phyloP scores from a whole-genome alignment of 2,888 invertebrate species.

The Caenorhabditis auriculariae region DNA sequence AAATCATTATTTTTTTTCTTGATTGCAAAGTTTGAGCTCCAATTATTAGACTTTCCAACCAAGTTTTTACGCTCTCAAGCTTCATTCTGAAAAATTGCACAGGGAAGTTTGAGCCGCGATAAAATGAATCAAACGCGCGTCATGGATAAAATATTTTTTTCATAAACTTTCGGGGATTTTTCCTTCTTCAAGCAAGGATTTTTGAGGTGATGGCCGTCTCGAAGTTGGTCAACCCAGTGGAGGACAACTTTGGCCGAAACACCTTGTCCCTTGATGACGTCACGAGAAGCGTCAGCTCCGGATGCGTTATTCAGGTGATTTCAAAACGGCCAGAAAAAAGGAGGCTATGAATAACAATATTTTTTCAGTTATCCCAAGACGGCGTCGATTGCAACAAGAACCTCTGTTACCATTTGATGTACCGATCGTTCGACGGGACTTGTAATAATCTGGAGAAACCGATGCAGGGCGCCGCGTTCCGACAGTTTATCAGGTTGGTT shows the following conservation, averaged over 20 bases:
- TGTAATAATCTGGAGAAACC: constrained; percentile 91
- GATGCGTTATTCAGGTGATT: constrained; percentile 55
- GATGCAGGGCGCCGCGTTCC: constrained; percentile 87
- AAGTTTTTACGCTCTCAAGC: constrained; percentile 7
- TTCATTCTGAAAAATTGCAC: constrained; percentile 18
- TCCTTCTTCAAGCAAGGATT: background rate
- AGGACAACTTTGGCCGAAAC: constrained; percentile 43
- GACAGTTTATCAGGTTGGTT: constrained; percentile 67
- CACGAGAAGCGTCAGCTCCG: constrained; percentile 54
- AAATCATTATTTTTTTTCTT: background rate
- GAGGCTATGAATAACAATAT: background rate
- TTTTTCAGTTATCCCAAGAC: constrained; percentile 49
- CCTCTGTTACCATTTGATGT: constrained; percentile 58
- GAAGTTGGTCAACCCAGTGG: constrained; percentile 39
- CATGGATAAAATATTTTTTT: background rate
- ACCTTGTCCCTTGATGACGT: constrained; percentile 58
- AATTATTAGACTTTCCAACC: constrained; percentile 3
- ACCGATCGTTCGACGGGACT: constrained; percentile 83
- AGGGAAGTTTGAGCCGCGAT: constrained; percentile 3
- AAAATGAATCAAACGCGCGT: background rate
- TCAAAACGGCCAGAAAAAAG: background rate
- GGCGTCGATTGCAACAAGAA: constrained; percentile 66
- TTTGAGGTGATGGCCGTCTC: constrained; percentile 34
- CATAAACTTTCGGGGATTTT: background rate
- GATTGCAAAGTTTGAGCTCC: constrained; percentile 4